A percentile compares a stretch with the other conserved stretches of the same genome.
Conservation (phyloP, 2,113 vertebrate species). For the Carollia perspicillata region DNA sequence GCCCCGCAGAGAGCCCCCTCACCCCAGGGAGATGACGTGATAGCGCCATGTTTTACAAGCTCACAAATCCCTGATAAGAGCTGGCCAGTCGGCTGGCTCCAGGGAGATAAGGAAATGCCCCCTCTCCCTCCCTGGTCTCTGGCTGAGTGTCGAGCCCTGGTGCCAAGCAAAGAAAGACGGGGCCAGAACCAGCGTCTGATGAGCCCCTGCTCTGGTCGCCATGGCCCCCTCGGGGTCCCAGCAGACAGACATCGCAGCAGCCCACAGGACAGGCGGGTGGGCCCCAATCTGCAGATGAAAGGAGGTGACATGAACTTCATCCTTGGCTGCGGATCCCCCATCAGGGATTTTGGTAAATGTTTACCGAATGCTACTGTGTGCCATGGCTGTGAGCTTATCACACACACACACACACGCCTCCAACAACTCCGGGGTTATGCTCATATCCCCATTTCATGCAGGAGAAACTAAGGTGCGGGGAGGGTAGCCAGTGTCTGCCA, state of each 20-base stretch:
- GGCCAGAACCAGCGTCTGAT: neutral
- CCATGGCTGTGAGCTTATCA: fast-evolving
- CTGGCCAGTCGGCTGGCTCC: neutral
- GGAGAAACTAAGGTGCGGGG: fast-evolving
- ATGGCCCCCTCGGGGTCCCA: fast-evolving
- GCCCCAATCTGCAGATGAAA: neutral
- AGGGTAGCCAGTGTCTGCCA: fast-evolving
- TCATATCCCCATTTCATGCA: fast-evolving
- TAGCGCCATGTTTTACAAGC: slow-evolving; percentile 69
- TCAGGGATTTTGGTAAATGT: fast-evolving
- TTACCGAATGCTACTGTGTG: fast-evolving
- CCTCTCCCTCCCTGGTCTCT: neutral
- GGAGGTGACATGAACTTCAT: fast-evolving
- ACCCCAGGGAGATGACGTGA: slow-evolving; percentile 27
- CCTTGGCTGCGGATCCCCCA: fast-evolving
- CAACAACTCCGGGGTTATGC: fast-evolving
- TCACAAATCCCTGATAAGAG: slow-evolving; percentile 56
- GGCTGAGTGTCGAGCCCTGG: neutral
- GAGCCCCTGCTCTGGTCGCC: neutral
- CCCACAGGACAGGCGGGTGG: fast-evolving
- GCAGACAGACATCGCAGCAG: fast-evolving
- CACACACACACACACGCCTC: neutral
- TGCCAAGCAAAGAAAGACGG: neutral
- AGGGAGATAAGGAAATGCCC: slow-evolving; percentile 39
- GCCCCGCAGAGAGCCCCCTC: neutral